Evolutionary conservation across 2,888 invertebrate genomes (phyloP).

Genomic region (Argynnis bischoffii): DNA sequence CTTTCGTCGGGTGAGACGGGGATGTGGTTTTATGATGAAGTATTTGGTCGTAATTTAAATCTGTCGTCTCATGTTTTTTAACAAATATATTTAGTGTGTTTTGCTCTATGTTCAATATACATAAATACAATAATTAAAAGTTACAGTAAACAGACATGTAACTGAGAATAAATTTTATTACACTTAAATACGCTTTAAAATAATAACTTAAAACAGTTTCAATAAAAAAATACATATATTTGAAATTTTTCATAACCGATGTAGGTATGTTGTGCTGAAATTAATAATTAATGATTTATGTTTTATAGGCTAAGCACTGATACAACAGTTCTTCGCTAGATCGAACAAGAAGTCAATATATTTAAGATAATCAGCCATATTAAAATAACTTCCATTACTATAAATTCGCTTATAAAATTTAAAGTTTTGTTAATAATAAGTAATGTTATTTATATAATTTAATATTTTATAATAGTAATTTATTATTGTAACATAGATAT

Average conservation of each 20-base stretch:
- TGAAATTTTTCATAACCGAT: conserved; percentile 30
- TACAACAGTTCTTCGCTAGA: conserved; percentile 60
- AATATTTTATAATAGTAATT: no score
- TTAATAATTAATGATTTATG: conserved; percentile 82
- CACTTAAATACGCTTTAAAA: no score
- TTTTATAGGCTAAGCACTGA: conserved; percentile 78
- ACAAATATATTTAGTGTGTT: conserved; percentile 39
- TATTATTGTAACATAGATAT: no score
- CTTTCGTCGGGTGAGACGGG: conserved; percentile 51
- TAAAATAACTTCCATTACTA: conserved; percentile 54
- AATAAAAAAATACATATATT: no score
- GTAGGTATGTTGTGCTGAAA: conserved; percentile 74
- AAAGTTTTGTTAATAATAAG: conserved; percentile 8
- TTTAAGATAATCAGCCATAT: conserved; percentile 64
- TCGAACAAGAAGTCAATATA: conserved; percentile 78
- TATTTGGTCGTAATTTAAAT: conserved; percentile 62
- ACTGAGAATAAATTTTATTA: no score
- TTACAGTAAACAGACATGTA: no score
- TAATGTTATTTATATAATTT: no score
- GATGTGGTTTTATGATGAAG: conserved; percentile 53
- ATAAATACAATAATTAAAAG: no score
- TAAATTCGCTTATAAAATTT: conserved; percentile 38
- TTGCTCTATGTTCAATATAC: background rate
- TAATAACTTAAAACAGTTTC: no score
- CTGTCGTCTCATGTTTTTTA: conserved; percentile 40